A percentile compares a stretch with the other conserved stretches of the same genome.
Evolutionary conservation across 1,140 invertebrate species (phyloP).

Genomic region (Meteorus sp.): DNA sequence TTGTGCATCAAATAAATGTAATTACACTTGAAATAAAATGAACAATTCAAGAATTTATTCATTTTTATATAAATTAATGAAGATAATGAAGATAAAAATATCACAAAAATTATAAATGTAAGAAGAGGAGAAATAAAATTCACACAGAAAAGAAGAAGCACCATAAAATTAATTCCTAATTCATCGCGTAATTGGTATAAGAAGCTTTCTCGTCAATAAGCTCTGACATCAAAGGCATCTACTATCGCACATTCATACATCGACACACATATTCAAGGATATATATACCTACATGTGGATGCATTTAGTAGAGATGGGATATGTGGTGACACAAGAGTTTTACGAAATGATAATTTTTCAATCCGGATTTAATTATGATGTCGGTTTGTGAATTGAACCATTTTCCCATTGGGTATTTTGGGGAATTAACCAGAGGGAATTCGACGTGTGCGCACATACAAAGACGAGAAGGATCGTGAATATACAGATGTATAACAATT

Average conservation of each 20-base stretch:
- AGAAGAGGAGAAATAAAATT: background rate
- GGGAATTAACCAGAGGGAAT: background rate
- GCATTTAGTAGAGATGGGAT: too few species aligned
- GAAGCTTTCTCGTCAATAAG: conserved; percentile 32
- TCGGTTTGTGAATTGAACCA: conserved; percentile 32
- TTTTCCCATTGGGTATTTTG: conserved; percentile 11
- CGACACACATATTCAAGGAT: background rate
- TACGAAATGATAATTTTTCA: conserved; percentile 53
- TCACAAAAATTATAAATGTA: background rate
- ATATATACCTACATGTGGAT: background rate
- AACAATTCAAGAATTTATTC: too few species aligned
- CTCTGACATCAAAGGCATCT: conserved; percentile 23
- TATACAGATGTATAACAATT: conserved; percentile 3
- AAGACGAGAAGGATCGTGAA: conserved; percentile 9
- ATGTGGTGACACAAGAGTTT: background rate
- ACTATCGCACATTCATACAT: too few species aligned
- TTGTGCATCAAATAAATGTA: too few species aligned
- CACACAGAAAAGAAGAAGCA: background rate
- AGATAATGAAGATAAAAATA: too few species aligned
- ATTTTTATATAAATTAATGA: too few species aligned
- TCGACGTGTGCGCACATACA: background rate
- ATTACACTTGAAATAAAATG: too few species aligned
- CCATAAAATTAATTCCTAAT: conserved; percentile 33
- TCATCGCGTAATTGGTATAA: conserved; percentile 46
- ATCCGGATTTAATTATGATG: conserved; percentile 50